A percentile compares a stretch with the other conserved stretches of the same genome.
phyloP scores from a whole-genome alignment of 53 echinoderm and acorn worm genomes.

The Zoroaster sp. region DNA sequence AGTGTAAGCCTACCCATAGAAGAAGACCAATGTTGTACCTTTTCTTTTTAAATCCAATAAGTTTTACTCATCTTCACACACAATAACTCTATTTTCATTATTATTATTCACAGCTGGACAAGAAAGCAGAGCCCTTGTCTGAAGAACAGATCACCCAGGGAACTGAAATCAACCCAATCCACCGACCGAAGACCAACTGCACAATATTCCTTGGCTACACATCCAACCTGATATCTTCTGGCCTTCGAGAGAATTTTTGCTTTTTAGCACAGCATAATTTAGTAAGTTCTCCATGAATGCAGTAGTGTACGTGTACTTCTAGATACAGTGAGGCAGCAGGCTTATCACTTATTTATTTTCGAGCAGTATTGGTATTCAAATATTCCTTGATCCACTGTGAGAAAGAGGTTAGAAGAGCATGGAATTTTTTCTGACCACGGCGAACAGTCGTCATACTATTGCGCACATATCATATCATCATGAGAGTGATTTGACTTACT shows the following conservation, averaged over 20 bases:
- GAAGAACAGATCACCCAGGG: slow-evolving; percentile 70
- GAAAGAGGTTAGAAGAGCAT: no score
- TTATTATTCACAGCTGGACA: slow-evolving; percentile 55
- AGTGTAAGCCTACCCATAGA: no score
- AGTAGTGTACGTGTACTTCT: background rate
- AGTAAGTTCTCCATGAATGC: slow-evolving; percentile 62
- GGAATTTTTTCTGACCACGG: no score
- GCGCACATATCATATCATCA: no score
- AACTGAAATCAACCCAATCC: slow-evolving; percentile 76
- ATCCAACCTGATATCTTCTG: slow-evolving; percentile 91
- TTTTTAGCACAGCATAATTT: slow-evolving; percentile 88
- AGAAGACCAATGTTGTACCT: no score
- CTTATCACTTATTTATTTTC: no score
- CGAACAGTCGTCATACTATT: no score
- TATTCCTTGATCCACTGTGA: no score
- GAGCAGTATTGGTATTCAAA: background rate
- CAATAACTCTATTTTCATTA: background rate
- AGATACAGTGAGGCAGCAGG: background rate
- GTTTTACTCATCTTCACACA: no score
- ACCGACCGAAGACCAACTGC: slow-evolving; percentile 82
- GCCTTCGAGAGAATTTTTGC: slow-evolving; percentile 80
- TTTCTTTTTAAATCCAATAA: no score
- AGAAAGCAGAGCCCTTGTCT: slow-evolving; percentile 66
- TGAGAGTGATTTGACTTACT: no score
- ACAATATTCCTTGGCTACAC: slow-evolving; percentile 96